Percentiles rank a stretch among this genome's conserved stretches.
These are phyloP conservation scores for Manis crassicaudata DNA, from an alignment of 2,797 vertebrate genomes.

Conservation along the genomic window DNA sequence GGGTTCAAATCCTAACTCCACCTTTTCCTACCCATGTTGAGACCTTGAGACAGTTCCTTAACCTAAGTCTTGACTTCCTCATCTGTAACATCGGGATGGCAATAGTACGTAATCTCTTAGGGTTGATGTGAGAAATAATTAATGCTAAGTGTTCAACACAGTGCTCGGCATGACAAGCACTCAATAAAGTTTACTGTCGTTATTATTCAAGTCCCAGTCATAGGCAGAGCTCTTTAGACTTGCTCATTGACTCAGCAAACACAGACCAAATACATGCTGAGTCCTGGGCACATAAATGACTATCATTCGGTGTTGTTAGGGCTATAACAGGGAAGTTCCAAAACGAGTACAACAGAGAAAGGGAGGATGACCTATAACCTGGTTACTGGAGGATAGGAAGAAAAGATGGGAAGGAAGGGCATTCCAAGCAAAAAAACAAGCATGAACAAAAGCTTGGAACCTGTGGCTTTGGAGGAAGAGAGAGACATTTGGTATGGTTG, in stretches of 20 bases:
- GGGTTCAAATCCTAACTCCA: constrained; percentile 8
- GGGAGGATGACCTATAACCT: background rate
- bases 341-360: constrained; percentile 14
- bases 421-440: constrained; percentile 18
- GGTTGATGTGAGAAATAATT: background rate
- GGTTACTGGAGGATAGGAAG: background rate
- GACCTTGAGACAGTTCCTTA: constrained; percentile 30
- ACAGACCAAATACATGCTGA: background rate
- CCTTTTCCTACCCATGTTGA: background rate
- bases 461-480: constrained; percentile 19
- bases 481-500: background rate
- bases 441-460: background rate
- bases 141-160: background rate
- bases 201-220: background rate
- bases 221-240: background rate
- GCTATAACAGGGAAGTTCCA: constrained; percentile 19
- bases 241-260: constrained; percentile 27
- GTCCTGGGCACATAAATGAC: background rate
- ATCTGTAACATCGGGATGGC: background rate
- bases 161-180: background rate
- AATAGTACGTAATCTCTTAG: background rate
- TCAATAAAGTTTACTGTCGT: background rate
- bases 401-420: background rate
- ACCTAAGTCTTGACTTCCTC: background rate
- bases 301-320: background rate